Base-by-base conservation (phyloP, 2,797 vertebrate genomes). In the Chanos chanos region DNA sequence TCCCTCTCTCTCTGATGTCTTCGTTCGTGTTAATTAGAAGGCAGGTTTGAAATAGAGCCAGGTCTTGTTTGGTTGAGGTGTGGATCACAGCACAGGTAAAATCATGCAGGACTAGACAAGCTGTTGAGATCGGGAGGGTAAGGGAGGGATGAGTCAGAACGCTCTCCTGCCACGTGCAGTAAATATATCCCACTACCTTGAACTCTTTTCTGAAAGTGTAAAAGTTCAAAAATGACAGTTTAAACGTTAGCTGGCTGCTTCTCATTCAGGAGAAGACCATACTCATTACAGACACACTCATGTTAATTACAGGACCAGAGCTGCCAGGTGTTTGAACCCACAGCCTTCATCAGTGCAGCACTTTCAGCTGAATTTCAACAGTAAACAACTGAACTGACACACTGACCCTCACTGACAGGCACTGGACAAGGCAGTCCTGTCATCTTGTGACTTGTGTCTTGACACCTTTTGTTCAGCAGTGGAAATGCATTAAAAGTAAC, bases 51-150 rank as follows among this genome's bases (percentile, higher is more conserved):
- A 45, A 43, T 43, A 21, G 24, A 62, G 37, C 52, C 44, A 27
- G 66, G 60, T 71, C 70, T 63, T 70, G 43, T 51, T 56, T 43
- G 44, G 25, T n/a, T 21, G 61, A 61, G 44, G 41, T 47, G 34
- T 3, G 30, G 71, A 71, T 73, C n/a, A n/a, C n/a, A n/a, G n/a
- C n/a, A n/a, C n/a, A n/a, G 54, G 76, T 81, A 73, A 80, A 81
- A 69, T 77, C 54, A 70, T 83, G 78, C 85, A 87, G 81, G 87
- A 86, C 66, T 56, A 66, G 80, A 87, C 85, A 86, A 74, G 87
- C 77, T 66, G 68, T 70, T 81, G 57, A 77, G 81, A 83, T 5
- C 6, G 45, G 15, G 51, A 55, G 60, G 72, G 61, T 52, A 61
- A 22, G 7, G 55, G 73, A 30, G 13, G 12, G 40, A 7, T 10